Percentiles rank a stretch among this genome's conserved stretches.
Conservation (phyloP, 2,888 invertebrate genomes). For the Thalpophila matura region DNA sequence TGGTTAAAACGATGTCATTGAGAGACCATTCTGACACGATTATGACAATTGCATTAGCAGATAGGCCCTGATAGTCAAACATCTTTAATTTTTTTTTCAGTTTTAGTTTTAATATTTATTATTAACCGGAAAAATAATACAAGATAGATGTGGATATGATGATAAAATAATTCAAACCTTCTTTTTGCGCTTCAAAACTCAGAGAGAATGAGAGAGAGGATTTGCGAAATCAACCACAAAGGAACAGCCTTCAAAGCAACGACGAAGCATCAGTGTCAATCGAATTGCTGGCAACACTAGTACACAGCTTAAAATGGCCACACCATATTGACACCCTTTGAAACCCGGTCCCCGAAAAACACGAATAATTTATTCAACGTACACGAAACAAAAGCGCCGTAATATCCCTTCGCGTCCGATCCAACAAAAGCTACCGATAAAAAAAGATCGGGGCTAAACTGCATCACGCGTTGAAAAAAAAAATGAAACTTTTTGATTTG, state of each 20-base stretch:
- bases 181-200: background rate
- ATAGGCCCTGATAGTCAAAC: too few species aligned
- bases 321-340: constrained; percentile 27
- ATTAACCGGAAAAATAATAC: too few species aligned
- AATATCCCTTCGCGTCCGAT: constrained; percentile 24
- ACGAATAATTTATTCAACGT: constrained; percentile 37
- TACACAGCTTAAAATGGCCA: background rate
- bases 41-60: too few species aligned
- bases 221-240: constrained; percentile 1
- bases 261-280: constrained; percentile 15
- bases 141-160: too few species aligned
- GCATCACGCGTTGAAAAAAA: constrained; percentile 55
- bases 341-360: constrained; percentile 20
- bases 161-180: background rate
- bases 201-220: background rate
- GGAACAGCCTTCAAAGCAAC: constrained; percentile 4
- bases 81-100: too few species aligned
- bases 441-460: constrained; percentile 51
- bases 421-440: constrained; percentile 40
- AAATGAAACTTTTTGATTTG: constrained; percentile 68
- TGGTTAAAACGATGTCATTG: too few species aligned
- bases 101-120: too few species aligned
- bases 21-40: too few species aligned
- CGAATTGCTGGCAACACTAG: background rate
- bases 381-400: constrained; percentile 32